Base-by-base conservation (phyloP, 2,113 vertebrate species). In the Gila orcuttii region DNA sequence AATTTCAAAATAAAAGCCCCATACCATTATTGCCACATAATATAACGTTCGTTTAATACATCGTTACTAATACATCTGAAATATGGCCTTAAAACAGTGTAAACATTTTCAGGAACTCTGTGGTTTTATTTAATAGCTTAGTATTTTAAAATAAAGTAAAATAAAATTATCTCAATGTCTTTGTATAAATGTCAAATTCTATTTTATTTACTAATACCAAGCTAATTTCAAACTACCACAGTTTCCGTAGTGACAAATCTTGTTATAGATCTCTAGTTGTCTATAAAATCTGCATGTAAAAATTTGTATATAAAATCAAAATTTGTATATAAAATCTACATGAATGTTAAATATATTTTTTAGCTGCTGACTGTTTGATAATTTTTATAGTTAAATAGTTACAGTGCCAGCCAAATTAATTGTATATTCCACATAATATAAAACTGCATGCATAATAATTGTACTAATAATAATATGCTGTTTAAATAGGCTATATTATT, bases 1-100 rank as follows among this genome's bases (percentile, higher is more conserved):
- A 3, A 75, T 47, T 39, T 59, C 33, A 86, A 80, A 84, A 80
- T 88, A 86, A 86, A 86, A 74, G 87, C 73, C 68, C 10, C 50
- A 10, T 8, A 21, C 66, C 3, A 7, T 33, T 3, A 33, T 68
- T 33, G 33, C 19, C 28, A 68, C 66, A 69, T 21, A 36, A 21
- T 36, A 21, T 6, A 9, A 8, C 2, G 19, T 36, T 21, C 0
- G 0, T 19, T 8, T 10, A 19, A 69, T 39, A 2, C 1, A 11
- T 11, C 3, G 13, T 6, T 62, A 62, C 13, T 7, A 15, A 19
- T 33, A 9, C 33, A 17, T 33, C 2, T 68, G 28, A 68, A 17
- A 68, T 8, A 3, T 15, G n/a, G 28, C 28, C 5, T 2, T 31
- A 28, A 15, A 66, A 31, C 12, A 6, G n/a, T 28, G 28, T 28